A percentile compares a stretch with the other conserved stretches of the same genome.
These are phyloP conservation scores for Peromyscus californicus DNA, from an alignment of 2,113 vertebrate genomes.

Conservation along the genomic window DNA sequence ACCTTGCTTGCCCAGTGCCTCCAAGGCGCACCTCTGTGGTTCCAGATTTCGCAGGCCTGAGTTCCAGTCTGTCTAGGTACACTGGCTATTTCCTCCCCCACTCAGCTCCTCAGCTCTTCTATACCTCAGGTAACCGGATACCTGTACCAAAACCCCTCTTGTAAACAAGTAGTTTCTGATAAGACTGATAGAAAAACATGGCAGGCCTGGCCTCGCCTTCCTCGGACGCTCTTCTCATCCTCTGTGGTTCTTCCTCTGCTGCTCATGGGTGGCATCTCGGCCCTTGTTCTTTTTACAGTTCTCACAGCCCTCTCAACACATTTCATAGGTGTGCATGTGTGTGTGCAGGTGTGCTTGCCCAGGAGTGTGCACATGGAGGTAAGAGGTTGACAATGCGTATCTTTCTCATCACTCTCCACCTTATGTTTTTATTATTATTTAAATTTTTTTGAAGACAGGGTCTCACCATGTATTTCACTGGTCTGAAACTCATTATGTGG, in stretches of 20 bases:
- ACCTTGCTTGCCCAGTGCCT: neutral
- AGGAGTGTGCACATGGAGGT: neutral
- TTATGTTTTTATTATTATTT: neutral
- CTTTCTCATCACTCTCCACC: neutral
- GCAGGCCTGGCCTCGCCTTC: neutral
- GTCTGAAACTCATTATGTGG: neutral
- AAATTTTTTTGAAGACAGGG: neutral
- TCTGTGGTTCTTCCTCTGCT: neutral
- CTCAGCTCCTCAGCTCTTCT: neutral
- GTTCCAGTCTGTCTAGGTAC: no score
- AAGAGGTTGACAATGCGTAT: no score
- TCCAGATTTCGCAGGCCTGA: neutral
- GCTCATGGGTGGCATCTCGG: neutral
- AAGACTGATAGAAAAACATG: neutral
- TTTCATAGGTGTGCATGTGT: neutral
- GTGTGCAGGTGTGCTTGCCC: neutral
- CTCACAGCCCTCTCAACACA: neutral
- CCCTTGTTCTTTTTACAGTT: neutral
- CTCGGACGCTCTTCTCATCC: neutral
- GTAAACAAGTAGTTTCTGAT: neutral
- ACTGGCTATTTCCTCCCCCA: neutral
- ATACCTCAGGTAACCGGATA: accelerated
- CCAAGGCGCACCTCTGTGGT: neutral
- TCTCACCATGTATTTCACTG: neutral
- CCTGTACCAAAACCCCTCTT: neutral